These are phyloP conservation scores for Hapalemur alaotrensis DNA, from an alignment of 2,797 vertebrate species.

Conservation along the genomic window DNA sequence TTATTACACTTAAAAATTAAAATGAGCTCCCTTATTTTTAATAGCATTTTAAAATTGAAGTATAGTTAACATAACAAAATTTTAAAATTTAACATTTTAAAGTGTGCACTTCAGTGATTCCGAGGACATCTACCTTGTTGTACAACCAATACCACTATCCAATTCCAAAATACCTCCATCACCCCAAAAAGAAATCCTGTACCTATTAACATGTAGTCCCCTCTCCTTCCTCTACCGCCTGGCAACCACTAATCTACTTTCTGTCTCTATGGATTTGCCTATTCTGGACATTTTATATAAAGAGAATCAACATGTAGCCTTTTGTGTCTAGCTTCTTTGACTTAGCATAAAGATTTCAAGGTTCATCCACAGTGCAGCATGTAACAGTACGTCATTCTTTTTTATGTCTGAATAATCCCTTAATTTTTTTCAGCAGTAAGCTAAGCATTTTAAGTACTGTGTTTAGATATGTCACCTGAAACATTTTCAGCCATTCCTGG, in stretches of 20 bases:
- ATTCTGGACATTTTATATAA: neutral
- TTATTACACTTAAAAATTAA: conserved; percentile 36
- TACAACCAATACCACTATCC: neutral
- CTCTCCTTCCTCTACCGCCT: neutral
- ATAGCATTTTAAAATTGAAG: conserved; percentile 2
- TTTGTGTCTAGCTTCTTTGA: neutral
- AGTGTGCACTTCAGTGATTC: neutral
- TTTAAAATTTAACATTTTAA: neutral
- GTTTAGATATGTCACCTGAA: conserved; percentile 92
- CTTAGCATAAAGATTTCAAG: neutral
- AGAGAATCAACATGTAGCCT: neutral
- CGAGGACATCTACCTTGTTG: neutral
- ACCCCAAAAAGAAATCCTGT: neutral
- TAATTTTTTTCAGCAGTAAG: conserved; percentile 5
- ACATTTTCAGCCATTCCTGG: conserved; percentile 99
- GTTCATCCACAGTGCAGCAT: neutral
- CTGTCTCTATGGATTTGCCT: neutral
- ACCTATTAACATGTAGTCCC: neutral
- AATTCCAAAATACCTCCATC: neutral
- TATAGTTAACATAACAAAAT: neutral
- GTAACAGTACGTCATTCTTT: neutral
- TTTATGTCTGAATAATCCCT: neutral
- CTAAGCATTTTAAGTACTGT: conserved; percentile 8
- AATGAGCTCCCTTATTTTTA: conserved; percentile 16
- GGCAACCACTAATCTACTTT: neutral